Conservation (phyloP, 2,113 vertebrate genomes). For the Noctilio leporinus region DNA sequence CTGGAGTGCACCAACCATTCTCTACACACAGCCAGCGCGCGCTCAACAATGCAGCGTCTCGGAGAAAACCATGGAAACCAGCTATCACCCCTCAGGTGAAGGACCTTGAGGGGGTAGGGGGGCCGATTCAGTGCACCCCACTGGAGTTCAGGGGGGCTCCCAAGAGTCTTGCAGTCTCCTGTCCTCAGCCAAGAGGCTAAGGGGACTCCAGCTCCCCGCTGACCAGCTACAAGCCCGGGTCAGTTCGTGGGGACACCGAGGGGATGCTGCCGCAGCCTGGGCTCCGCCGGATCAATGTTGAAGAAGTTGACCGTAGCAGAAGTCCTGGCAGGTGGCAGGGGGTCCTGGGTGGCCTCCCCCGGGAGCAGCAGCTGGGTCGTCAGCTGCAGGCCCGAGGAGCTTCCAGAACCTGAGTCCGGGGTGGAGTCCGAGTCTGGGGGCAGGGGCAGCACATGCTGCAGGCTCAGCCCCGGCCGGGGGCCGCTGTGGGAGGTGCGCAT, state of each 20-base stretch:
- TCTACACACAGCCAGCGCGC: not conserved
- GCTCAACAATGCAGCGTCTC: accelerated
- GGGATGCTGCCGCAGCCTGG: constrained; percentile 75
- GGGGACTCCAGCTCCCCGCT: not conserved
- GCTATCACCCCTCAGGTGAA: not conserved
- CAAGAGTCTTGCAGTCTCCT: not conserved
- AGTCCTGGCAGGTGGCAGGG: constrained; percentile 47
- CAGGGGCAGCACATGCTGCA: constrained; percentile 76
- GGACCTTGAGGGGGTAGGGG: not conserved
- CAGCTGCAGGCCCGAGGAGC: constrained; percentile 79
- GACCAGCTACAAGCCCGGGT: not conserved
- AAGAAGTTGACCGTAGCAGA: constrained; percentile 78
- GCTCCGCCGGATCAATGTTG: constrained; percentile 65
- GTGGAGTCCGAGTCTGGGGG: constrained; percentile 71
- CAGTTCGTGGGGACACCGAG: constrained; percentile 80
- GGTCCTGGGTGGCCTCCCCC: not conserved
- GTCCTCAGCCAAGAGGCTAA: not conserved
- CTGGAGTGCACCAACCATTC: not conserved
- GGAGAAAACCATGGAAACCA: not conserved
- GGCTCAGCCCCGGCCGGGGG: constrained; percentile 68
- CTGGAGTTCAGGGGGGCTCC: not conserved
- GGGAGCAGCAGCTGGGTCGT: constrained; percentile 40
- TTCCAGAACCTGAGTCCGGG: not conserved
- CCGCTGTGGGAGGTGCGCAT: constrained; percentile 90
- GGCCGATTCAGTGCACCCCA: not conserved